Evolutionary conservation across 2,888 invertebrate species (phyloP).

Genomic region (Cataglyphis altisquamis): DNA sequence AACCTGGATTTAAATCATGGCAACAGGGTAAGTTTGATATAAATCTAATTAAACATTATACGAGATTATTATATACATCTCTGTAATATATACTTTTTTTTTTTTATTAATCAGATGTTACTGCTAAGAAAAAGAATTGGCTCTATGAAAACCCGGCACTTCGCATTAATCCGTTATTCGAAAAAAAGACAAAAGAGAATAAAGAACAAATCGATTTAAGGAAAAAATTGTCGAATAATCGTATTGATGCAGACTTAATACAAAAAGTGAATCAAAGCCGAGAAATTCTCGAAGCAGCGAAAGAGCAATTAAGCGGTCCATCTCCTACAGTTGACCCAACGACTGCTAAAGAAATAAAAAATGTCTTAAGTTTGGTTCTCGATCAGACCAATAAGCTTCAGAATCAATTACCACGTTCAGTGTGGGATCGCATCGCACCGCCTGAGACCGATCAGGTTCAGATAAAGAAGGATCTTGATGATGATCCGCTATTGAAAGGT

Average conservation of each 20-base stretch:
- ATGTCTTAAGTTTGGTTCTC: constrained; percentile 82
- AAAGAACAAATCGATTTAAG: constrained; percentile 79
- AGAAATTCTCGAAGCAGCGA: constrained; percentile 79
- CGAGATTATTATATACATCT: not conserved
- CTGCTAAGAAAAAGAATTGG: constrained; percentile 69
- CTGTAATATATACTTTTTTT: constrained; percentile 17
- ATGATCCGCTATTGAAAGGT: constrained; percentile 71
- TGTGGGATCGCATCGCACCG: constrained; percentile 85
- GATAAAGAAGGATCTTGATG: constrained; percentile 29
- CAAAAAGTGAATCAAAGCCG: constrained; percentile 82
- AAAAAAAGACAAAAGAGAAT: constrained; percentile 77
- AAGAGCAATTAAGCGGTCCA: constrained; percentile 79
- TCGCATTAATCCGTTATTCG: constrained; percentile 73
- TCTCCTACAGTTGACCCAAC: constrained; percentile 76
- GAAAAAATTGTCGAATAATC: constrained; percentile 77
- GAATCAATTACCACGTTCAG: constrained; percentile 82
- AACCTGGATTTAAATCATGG: constrained; percentile 62
- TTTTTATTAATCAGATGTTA: constrained; percentile 57
- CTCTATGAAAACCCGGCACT: constrained; percentile 62
- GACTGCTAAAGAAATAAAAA: constrained; percentile 83
- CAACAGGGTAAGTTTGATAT: constrained; percentile 59
- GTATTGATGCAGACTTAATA: constrained; percentile 78
- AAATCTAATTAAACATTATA: constrained; percentile 11
- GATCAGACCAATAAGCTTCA: constrained; percentile 83
- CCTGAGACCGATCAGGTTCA: constrained; percentile 57